Evolutionary conservation across 1,140 invertebrate genomes (phyloP), one percentile per base, ranked within the genome.

Genomic region (Drosophila chauvacae): DNA sequence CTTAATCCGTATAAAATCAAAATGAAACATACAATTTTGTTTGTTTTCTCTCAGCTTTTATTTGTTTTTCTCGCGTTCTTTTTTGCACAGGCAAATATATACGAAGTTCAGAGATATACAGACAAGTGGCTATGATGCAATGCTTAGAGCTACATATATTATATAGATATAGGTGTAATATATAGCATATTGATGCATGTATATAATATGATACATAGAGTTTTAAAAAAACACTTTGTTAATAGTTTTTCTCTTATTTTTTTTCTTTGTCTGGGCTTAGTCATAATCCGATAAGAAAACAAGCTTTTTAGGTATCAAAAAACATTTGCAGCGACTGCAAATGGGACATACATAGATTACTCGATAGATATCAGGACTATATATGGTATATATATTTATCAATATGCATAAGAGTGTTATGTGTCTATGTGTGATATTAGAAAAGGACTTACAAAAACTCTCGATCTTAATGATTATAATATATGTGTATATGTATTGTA

Each of bases 391-490:
- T 50, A 42, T 55, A 48, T 33, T 33, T 33, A 33, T 53, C 51
- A 47, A 57, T 73, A 66, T 57, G 62, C 55, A 51, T 77, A 45
- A 35, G 42, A 20, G 37, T 76, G 37, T 55, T 44, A 64, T 73
- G 47, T 77, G 28, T 76, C n/a, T 64, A 60, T 71, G 26, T 64
- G 51, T 60, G 61, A 68, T 88, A 75, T 81, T 81, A 90, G 85
- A 88, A 88, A 90, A 81, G 64, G 62, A 42, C 77, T 72, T 87
- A 88, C 61, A 87, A 87, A 77, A 87, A 80, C 68, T 77, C 57
- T 60, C 28, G 30, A 18, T 35, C 55, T 83, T 78, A 51, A 53
- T 62, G 60, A 64, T 60, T 57, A 80, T 68, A 74, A 58, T 72
- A 45, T 77, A 51, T 66, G 37, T 80, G 20, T 51, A 60, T 61